Evolutionary conservation across 1,140 invertebrate species (phyloP), one percentile per base, ranked within the genome.

Genomic region (Pectinophora gossypiella): DNA sequence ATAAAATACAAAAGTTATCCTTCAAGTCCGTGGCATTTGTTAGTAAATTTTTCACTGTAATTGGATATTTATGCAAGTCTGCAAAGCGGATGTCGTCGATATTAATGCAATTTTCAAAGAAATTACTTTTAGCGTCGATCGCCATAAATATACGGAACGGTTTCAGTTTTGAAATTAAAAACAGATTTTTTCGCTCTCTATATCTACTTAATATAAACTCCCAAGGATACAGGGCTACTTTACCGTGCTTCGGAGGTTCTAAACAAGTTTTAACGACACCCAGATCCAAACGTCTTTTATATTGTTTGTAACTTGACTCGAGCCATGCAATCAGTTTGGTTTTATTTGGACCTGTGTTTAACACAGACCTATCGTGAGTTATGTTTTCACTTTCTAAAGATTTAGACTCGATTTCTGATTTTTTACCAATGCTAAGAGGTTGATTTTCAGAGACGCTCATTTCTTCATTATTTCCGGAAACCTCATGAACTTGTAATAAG

Each of bases 1-100:
- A 67, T 52, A 87, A 70, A 68, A 87, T 83, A 58, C 74, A 85
- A 56, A 85, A 84, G 52, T 72, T 70, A 38, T 87, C 74, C 64
- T 77, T 71, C 45, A 71, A 40, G 38, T 74, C 68, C 15, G 42
- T 44, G 10, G 62, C 71, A 59, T 79, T 76, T 23, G 62, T 76
- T 15, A 84, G 49, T 59, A 87, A 68, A 51, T 78, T 84, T 67
- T 70, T 75, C 12, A 87, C 59, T 22, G 75, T 81, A 43, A 61
- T 19, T 13, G 81, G 81, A 61, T 79, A 87, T 54, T 79, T 75
- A 36, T 76, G 15, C 35, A 79, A 45, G 27, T 84, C 72, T 16
- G 64, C 62, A 59, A 71, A 67, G 21, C 56, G 32, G 43, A 87
- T 81, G 49, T 74, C 54, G 54, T 72, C 71, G 43, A 87, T 79